These are phyloP conservation scores for Micronycteris hirsuta DNA, from an alignment of 2,113 vertebrate genomes.

Conservation along the genomic window DNA sequence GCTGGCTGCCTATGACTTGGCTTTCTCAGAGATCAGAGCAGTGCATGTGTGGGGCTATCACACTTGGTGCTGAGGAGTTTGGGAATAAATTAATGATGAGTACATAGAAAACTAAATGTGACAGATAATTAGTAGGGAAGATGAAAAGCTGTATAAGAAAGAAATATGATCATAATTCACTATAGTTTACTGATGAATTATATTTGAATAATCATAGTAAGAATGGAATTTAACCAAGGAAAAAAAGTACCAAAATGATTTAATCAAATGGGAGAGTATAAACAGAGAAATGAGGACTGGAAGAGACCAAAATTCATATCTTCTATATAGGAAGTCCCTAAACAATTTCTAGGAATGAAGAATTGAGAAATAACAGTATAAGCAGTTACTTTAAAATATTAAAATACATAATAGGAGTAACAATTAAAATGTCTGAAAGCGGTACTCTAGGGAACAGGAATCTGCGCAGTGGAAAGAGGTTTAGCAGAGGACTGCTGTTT, in stretches of 20 bases:
- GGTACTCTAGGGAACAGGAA: neutral
- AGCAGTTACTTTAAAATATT: neutral
- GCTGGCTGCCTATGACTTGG: neutral
- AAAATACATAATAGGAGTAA: neutral
- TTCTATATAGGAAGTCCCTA: neutral
- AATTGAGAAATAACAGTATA: neutral
- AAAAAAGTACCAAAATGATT: neutral
- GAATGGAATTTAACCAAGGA: neutral
- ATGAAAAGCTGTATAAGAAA: neutral
- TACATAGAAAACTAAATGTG: neutral
- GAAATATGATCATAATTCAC: slow-evolving; percentile 3
- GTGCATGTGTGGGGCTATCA: too few relatives aligned
- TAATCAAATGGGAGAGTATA: neutral
- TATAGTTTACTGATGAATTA: neutral
- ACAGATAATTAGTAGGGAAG: neutral
- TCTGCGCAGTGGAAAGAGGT: neutral
- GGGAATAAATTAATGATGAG: neutral
- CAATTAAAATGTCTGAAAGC: neutral
- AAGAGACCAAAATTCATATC: neutral
- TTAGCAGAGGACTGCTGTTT: neutral
- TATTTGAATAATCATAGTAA: slow-evolving; percentile 18
- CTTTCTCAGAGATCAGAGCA: neutral
- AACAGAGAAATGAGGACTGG: neutral
- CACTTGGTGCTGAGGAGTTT: neutral
- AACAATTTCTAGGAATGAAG: neutral